A percentile compares a stretch with the other conserved stretches of the same genome.
phyloP scores from a whole-genome alignment of 1,140 invertebrate species.

The Choristoneura fumiferana region DNA sequence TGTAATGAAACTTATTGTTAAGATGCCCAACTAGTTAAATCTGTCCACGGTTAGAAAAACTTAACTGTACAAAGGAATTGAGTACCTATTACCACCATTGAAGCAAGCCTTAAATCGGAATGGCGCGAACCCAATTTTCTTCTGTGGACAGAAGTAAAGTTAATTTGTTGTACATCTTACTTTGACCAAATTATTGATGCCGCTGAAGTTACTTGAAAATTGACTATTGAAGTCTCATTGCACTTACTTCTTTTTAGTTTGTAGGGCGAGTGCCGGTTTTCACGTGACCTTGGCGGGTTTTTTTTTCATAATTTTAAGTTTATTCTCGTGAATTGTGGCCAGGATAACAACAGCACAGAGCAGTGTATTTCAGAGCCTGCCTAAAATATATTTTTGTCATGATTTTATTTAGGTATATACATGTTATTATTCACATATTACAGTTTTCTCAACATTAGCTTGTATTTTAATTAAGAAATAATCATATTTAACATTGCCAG shows the following conservation, averaged over 20 bases:
- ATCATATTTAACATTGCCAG: conserved; percentile 80
- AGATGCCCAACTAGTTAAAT: conserved; percentile 70
- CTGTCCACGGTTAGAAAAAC: conserved; percentile 43
- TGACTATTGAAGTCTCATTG: conserved; percentile 37
- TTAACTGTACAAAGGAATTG: conserved; percentile 50
- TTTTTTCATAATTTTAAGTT: conserved; percentile 67
- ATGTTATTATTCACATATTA: conserved; percentile 79
- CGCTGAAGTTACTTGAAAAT: conserved; percentile 64
- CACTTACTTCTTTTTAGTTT: conserved; percentile 39
- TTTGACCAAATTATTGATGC: conserved; percentile 64
- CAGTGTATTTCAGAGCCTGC: conserved; percentile 76
- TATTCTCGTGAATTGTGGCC: conserved; percentile 74
- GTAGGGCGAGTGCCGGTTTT: conserved; percentile 54
- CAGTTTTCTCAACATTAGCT: conserved; percentile 80
- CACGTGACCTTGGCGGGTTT: conserved; percentile 59
- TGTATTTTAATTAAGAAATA: conserved; percentile 81
- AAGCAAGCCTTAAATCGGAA: conserved; percentile 27
- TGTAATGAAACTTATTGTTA: conserved; percentile 49
- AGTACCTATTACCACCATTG: conserved; percentile 39
- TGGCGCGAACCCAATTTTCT: conserved; percentile 30
- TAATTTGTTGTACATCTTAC: conserved; percentile 64
- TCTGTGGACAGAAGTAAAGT: conserved; percentile 41
- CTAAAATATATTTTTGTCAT: conserved; percentile 79
- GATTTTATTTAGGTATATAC: conserved; percentile 79
- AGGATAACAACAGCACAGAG: conserved; percentile 75